Evolutionary conservation across 2,797 vertebrate genomes (phyloP), one percentile per base, ranked within the genome.

Genomic region (Petrocephalus sullivani): DNA sequence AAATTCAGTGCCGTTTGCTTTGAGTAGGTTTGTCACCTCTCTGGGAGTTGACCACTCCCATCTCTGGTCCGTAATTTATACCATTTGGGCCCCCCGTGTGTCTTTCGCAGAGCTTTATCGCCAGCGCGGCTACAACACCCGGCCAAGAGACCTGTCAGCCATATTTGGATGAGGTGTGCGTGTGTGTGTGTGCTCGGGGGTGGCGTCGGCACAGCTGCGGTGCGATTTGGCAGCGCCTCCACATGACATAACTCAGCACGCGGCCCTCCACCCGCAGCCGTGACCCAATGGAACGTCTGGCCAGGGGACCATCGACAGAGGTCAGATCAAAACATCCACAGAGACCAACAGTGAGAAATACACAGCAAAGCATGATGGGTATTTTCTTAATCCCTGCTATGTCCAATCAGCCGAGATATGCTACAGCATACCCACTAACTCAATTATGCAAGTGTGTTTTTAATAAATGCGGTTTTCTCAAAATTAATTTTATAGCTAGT

Each of bases 81-180:
- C 28, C 56, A 16, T 60, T 60, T 14, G 56, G 28, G 14, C 3
- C 56, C 46, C 33, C 84, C n/a, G 53, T 81, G n/a, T 81, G 53
- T 58, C 5, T 49, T 56, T 12, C 10, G 53, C 8, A 53, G 53
- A 64, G 16, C 16, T 57, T 56, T 58, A 56, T 28, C 2, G 53
- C 14, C 37, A 54, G 51, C 14, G 28, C 3, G 49, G 41, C 58
- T n/a, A 54, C 8, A 64, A 75, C 33, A 53, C 21, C 8, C 46
- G 71, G 86, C 86, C 12, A 71, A 19, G 61, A 71, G 86, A 54
- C 60, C 46, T 21, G 61, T 53, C n/a, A 53, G 21, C 86, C 8
- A 41, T 21, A 10, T 87, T 71, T 87, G 86, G 46, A 67, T 87
- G 49, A 56, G 46, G 86, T 78, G 71, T 46, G 71, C 41, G 67